phyloP scores from a whole-genome alignment of 1,140 invertebrate species.

The Drosophila lacertosa region DNA sequence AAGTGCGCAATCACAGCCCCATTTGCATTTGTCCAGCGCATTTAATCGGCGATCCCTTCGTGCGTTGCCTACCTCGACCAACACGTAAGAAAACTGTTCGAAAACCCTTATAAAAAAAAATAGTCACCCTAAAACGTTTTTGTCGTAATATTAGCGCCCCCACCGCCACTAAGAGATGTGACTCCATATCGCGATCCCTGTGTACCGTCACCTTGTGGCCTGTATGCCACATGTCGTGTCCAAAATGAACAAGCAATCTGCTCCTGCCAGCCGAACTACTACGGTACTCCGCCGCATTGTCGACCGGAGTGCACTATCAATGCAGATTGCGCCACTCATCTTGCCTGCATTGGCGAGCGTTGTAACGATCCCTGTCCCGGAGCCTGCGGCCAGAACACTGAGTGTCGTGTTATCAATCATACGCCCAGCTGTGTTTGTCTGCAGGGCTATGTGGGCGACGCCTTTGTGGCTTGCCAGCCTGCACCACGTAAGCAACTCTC shows the following conservation, averaged over 20 bases:
- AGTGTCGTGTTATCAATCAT: conserved; percentile 93
- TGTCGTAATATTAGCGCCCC: conserved; percentile 39
- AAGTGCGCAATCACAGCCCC: conserved; percentile 90
- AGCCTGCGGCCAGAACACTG: conserved; percentile 91
- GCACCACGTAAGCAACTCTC: conserved; percentile 73
- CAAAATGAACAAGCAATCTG: conserved; percentile 89
- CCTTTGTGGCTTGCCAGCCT: conserved; percentile 88
- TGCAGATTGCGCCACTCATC: conserved; percentile 89
- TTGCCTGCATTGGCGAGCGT: conserved; percentile 88
- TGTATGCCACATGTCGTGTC: conserved; percentile 90
- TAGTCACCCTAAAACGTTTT: conserved; percentile 7
- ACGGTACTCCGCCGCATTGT: conserved; percentile 90
- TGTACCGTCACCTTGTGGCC: conserved; percentile 91
- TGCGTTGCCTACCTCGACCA: conserved; percentile 82
- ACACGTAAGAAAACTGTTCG: conserved; percentile 85
- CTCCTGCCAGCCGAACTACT: conserved; percentile 89
- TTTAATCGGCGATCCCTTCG: conserved; percentile 90
- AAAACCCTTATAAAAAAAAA: background rate
- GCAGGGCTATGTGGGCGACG: conserved; percentile 90
- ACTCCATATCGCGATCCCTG: conserved; percentile 85
- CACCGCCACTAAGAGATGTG: conserved; percentile 73
- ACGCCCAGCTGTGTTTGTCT: conserved; percentile 92
- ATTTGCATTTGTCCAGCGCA: conserved; percentile 89
- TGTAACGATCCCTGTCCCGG: conserved; percentile 90
- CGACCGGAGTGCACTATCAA: conserved; percentile 90